Percentiles rank a stretch among this genome's conserved stretches.
Conservation (phyloP, 2,113 vertebrate species). For the Porphyrio hochstetteri region DNA sequence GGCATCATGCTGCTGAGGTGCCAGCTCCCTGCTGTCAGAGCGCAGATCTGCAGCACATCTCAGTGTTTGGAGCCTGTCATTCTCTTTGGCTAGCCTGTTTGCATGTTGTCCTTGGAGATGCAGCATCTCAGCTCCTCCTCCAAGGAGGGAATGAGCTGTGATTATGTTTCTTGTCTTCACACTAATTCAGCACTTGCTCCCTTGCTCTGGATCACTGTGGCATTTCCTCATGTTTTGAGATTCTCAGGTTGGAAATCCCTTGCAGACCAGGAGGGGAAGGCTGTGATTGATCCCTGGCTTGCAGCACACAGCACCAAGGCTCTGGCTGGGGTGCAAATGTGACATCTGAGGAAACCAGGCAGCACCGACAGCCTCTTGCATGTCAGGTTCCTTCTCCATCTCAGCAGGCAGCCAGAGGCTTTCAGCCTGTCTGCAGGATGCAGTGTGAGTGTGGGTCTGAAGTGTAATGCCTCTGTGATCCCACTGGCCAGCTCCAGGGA, state of each 20-base stretch:
- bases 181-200: background rate
- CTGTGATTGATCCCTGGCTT: background rate
- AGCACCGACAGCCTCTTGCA: background rate
- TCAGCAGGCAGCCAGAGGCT: background rate
- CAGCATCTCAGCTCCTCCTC: background rate
- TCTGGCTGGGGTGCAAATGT: background rate
- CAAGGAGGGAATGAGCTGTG: background rate
- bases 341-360: background rate
- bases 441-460: fast-evolving
- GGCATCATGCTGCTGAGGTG: fast-evolving
- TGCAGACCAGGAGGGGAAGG: background rate
- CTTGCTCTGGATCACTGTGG: background rate
- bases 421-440: background rate
- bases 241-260: background rate
- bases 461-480: no score
- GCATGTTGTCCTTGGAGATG: background rate
- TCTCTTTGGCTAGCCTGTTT: background rate
- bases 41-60: background rate
- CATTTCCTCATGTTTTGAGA: background rate
- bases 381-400: background rate
- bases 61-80: fast-evolving
- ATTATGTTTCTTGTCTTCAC: background rate
- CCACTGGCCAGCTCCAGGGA: background rate
- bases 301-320: background rate
- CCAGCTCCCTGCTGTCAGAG: background rate